Base-by-base conservation (phyloP, 2,888 invertebrate species). In the Macrosiphum euphorbiae region DNA sequence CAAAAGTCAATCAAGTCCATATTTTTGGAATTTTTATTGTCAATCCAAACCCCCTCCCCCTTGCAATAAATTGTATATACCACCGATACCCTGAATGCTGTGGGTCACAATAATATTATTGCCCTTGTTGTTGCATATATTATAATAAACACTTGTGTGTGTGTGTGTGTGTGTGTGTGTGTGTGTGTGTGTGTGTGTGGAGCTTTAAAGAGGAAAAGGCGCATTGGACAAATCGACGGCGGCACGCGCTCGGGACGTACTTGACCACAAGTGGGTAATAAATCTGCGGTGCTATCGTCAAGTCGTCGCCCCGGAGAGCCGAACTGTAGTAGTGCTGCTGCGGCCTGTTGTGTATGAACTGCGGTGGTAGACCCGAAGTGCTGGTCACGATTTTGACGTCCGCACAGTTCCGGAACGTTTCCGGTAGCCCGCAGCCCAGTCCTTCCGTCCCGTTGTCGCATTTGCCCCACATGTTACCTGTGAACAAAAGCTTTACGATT, bases 391-490 rank as follows among this genome's bases (percentile, higher is more conserved):
- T 97, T 94, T 97, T 97, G 94, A 99, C 97, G 95, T 99, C 98
- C 0, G 98, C 98, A 95, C 99, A 99, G 96, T 98, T 98, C 94
- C 98, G 96, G 96, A 99, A 99, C 0, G 98, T 98, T 96, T 99
- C 98, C 20, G 98, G 98, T 95, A 97, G 97, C n/a, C 98, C 98
- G 95, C 98, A 98, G 2, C 98, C 98, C 1, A 98, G 97, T 0
- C 98, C 98, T 95, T 98, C 98, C 0, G 98, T 98, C 87, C 98
- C 98, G 95, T 98, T 98, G 0, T 97, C 96, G 95, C 98, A 98
- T 44, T 97, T 97, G 13, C 98, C 99, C 98, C 98, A 99, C 97
- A 98, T 98, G 95, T 99, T 99, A 35, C 97, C 98, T 97, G 95
- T 67, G 95, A 95, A 94, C 44, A 85, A 84, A 20, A 2, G 20